A percentile compares a stretch with the other conserved stretches of the same genome.
phyloP scores from a whole-genome alignment of 2,113 vertebrate species.

The Ptyas mucosa region DNA sequence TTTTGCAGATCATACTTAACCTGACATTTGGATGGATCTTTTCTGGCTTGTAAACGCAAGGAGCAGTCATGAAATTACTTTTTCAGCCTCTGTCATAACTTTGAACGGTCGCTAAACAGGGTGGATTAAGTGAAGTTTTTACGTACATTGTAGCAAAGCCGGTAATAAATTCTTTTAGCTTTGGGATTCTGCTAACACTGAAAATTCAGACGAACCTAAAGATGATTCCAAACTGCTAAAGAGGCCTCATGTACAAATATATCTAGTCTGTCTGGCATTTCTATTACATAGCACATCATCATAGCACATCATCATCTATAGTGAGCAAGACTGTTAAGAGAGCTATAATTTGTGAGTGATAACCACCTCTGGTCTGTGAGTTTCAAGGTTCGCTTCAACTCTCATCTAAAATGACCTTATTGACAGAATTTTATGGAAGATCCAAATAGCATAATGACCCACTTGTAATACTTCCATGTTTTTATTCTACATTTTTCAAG shows the following conservation, averaged over 20 bases:
- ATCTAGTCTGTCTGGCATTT: neutral
- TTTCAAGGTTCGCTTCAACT: neutral
- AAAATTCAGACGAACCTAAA: neutral
- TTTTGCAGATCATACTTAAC: neutral
- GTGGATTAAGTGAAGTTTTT: neutral
- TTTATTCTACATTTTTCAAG: neutral
- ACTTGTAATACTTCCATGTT: neutral
- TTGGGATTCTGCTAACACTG: neutral
- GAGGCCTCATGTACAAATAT: neutral
- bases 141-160: neutral
- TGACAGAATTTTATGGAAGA: neutral
- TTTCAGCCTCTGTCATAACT: neutral
- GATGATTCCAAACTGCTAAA: neutral
- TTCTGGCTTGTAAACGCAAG: neutral
- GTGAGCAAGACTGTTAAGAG: neutral
- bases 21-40: neutral
- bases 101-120: neutral
- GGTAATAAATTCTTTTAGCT: neutral
- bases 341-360: neutral
- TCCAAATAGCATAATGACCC: neutral
- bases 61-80: neutral
- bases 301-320: neutral
- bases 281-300: neutral
- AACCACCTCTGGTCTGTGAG: neutral
- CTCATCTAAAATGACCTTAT: neutral